Base-by-base conservation (phyloP, 2,797 vertebrate genomes). In the Tachyglossus aculeatus region DNA sequence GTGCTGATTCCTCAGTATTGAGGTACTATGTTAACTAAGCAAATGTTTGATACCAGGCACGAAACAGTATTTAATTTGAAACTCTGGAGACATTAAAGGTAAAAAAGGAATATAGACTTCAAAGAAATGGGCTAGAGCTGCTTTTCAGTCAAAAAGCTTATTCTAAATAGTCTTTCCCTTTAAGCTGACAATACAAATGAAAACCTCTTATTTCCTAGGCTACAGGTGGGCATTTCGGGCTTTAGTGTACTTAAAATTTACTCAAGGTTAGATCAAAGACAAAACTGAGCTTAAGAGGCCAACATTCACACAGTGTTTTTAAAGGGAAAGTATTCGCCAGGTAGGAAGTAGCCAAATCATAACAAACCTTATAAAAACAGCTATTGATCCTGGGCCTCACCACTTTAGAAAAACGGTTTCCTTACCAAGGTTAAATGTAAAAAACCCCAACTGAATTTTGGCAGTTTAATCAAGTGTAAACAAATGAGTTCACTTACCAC, bases 301-400 rank as follows among this genome's bases (percentile, higher is more conserved):
- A 68, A 1, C 48, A 55, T 10, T 52, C 21, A 1, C 52, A 81
- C 59, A 72, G 55, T 63, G 74, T 68, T 72, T 41, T 64, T 55
- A 57, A 82, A 88, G 82, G 81, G 75, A 68, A 78, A 60, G 36
- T 73, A 78, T 74, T 83, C 66, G 47, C 40, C 38, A 59, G 37
- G 36, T 19, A 73, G 38, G n/a, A 77, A 70, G 76, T 9, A 32
- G 29, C 39, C 50, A 22, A 41, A 40, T 54, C 24, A 25, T 40
- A 22, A 54, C 54, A 59, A 75, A 54, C 27, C 4, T 6, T 19
- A 27, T 22, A 55, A 18, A 27, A 39, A 38, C 19, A 21, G 3
- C 27, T 38, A 27, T 48, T 31, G 45, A 27, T 48, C 16, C 45
- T 48, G 45, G 45, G 45, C 45, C 27, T 31, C 45, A 48, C 45